A percentile compares a stretch with the other conserved stretches of the same genome.
phyloP scores from a whole-genome alignment of 2,797 vertebrate genomes.

The Halcyon leucocephala region DNA sequence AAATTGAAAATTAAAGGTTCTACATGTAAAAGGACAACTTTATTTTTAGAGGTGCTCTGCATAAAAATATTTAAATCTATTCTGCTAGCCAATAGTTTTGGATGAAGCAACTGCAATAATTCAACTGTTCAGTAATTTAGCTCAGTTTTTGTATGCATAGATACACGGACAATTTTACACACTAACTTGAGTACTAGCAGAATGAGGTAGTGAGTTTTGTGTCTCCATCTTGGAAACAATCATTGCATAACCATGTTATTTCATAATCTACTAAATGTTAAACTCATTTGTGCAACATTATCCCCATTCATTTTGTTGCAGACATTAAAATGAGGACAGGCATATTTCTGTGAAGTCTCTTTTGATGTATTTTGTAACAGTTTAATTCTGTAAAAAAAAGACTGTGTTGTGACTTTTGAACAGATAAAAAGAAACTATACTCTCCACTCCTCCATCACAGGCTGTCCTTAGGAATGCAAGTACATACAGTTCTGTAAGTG shows the following conservation, averaged over 20 bases:
- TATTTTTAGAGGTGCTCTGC: neutral
- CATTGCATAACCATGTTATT: constrained; percentile 14
- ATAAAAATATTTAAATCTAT: neutral
- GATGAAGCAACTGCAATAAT: neutral
- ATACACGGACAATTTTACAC: neutral
- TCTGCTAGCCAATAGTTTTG: neutral
- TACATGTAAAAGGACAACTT: neutral
- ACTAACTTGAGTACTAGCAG: neutral
- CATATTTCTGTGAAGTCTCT: constrained; percentile 25
- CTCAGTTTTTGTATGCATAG: neutral
- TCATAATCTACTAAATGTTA: constrained; percentile 26
- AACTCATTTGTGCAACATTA: constrained; percentile 36
- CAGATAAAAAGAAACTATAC: neutral
- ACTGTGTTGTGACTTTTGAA: neutral
- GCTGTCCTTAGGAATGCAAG: neutral
- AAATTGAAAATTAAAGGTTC: neutral
- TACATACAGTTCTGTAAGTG: constrained; percentile 5
- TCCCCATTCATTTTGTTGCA: neutral
- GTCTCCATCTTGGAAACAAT: neutral
- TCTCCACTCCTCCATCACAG: neutral
- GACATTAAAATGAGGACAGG: constrained; percentile 8
- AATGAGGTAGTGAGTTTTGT: neutral
- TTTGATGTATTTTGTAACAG: constrained; percentile 61
- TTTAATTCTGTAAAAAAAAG: neutral
- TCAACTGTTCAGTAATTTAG: neutral